Percentiles rank a stretch among this genome's conserved stretches.
Conservation (phyloP, 2,797 vertebrate genomes). For the Myotis pilosus region DNA sequence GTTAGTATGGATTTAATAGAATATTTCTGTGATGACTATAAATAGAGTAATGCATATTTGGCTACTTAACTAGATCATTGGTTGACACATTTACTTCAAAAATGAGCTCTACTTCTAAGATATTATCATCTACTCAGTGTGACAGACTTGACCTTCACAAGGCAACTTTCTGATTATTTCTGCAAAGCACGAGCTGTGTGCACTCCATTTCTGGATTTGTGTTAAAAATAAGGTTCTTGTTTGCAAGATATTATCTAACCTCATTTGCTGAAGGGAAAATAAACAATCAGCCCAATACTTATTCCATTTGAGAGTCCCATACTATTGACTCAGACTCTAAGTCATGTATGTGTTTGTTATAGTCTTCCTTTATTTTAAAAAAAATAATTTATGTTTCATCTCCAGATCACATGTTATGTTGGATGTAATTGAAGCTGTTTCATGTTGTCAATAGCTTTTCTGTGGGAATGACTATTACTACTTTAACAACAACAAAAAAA, state of each 20-base stretch:
- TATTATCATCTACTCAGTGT: background rate
- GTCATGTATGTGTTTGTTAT: background rate
- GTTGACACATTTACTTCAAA: constrained; percentile 4
- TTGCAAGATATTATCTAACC: constrained; percentile 10
- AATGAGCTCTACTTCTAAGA: background rate
- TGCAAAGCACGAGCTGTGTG: background rate
- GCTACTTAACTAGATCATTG: background rate
- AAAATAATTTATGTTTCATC: background rate
- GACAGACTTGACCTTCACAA: background rate
- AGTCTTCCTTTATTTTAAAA: background rate
- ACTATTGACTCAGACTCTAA: constrained; percentile 11
- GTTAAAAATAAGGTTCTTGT: constrained; percentile 29
- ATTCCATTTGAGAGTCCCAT: constrained; percentile 4
- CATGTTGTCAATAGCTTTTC: background rate
- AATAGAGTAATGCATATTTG: background rate
- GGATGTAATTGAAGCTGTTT: background rate
- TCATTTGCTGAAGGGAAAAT: background rate
- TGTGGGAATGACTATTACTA: background rate
- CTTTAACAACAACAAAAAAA: background rate
- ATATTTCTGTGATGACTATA: background rate
- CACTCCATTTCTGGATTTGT: background rate
- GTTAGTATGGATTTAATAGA: background rate
- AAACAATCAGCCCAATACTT: background rate
- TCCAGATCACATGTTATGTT: background rate
- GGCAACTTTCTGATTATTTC: constrained; percentile 1